A percentile compares a stretch with the other conserved stretches of the same genome.
phyloP scores from a whole-genome alignment of 2,888 invertebrate genomes.

The Idaea aversata region DNA sequence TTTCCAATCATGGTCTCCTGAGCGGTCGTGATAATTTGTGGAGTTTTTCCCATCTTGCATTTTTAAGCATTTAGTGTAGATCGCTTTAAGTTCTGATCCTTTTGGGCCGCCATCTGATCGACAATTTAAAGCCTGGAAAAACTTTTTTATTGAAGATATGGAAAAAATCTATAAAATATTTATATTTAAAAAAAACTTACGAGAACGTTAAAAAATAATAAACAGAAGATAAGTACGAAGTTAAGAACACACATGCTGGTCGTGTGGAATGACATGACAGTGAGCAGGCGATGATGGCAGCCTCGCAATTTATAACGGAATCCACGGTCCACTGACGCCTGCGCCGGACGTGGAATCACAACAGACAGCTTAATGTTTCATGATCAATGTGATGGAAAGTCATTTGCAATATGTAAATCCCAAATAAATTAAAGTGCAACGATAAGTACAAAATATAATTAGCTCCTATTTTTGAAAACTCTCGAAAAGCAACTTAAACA shows the following conservation, averaged over 20 bases:
- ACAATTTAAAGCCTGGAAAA: slow-evolving; percentile 76
- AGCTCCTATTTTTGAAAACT: neutral
- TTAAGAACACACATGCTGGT: slow-evolving; percentile 47
- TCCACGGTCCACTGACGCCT: slow-evolving; percentile 45
- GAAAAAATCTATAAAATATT: neutral
- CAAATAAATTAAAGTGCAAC: neutral
- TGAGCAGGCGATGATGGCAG: slow-evolving; percentile 35
- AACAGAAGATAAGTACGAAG: slow-evolving; percentile 41
- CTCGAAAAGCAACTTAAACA: neutral
- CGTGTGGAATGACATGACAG: slow-evolving; percentile 11
- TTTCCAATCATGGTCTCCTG: slow-evolving; percentile 50
- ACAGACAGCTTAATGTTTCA: neutral
- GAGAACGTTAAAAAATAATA: slow-evolving; percentile 41
- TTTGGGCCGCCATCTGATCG: slow-evolving; percentile 80
- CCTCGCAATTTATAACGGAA: slow-evolving; percentile 43
- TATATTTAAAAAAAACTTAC: slow-evolving; percentile 41
- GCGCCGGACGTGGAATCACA: slow-evolving; percentile 17
- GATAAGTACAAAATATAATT: neutral
- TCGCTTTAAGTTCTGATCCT: slow-evolving; percentile 78
- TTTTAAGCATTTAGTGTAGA: slow-evolving; percentile 80
- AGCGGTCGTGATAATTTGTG: slow-evolving; percentile 37
- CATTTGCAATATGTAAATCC: neutral
- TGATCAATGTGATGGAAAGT: neutral
- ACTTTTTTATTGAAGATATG: neutral
- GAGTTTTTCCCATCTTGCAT: slow-evolving; percentile 58